Conservation (phyloP, 2,797 vertebrate genomes). For the Sarcophilus harrisii region DNA sequence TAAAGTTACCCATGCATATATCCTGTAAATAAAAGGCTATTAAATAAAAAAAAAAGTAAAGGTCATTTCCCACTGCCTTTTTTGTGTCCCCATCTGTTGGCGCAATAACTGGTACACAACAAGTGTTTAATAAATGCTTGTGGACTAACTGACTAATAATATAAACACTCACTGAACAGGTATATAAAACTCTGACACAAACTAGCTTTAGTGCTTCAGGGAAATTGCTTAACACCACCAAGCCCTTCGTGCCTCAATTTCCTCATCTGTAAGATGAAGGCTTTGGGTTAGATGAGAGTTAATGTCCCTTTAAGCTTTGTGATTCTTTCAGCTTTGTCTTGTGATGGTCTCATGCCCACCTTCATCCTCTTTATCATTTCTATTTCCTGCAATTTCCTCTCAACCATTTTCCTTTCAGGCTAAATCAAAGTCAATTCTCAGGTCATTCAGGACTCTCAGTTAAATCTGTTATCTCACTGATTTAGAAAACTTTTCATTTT, state of each 20-base stretch:
- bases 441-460: background rate
- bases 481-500: slow-evolving; percentile 4
- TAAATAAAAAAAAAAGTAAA: too few relatives aligned
- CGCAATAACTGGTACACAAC: background rate
- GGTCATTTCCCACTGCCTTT: background rate
- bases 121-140: too few relatives aligned
- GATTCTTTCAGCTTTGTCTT: background rate
- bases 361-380: background rate
- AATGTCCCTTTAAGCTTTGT: background rate
- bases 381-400: background rate
- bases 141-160: background rate
- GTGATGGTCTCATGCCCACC: background rate
- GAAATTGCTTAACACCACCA: background rate
- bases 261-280: background rate
- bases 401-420: background rate
- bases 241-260: background rate
- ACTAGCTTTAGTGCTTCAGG: background rate
- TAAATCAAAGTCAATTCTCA: slow-evolving; percentile 16
- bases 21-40: too few relatives aligned
- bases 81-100: background rate
- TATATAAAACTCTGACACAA: background rate
- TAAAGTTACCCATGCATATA: too few relatives aligned
- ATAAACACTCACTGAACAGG: background rate
- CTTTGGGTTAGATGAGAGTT: background rate
- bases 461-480: background rate